A percentile compares a stretch with the other conserved stretches of the same genome.
phyloP scores from a whole-genome alignment of 2,888 invertebrate genomes.

The Drosophila leonis region DNA sequence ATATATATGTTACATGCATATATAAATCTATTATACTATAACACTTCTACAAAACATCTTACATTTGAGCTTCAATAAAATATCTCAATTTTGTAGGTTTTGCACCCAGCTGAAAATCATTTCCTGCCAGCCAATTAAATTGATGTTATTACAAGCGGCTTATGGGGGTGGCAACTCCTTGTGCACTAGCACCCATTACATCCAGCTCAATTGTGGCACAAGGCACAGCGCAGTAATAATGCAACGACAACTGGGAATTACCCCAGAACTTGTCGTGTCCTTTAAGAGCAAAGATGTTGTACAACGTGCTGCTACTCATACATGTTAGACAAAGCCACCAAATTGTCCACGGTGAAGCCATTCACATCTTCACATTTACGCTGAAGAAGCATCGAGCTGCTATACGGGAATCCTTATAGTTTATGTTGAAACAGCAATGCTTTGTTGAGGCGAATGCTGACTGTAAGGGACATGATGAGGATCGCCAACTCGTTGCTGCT shows the following conservation, averaged over 20 bases:
- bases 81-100: not conserved
- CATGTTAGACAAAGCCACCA: not conserved
- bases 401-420: not conserved
- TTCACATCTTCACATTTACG: not conserved
- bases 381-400: not conserved
- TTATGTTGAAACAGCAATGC: not conserved
- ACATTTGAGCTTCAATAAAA: too few species aligned
- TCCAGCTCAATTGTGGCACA: not conserved
- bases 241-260: conserved; percentile 20
- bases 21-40: not conserved
- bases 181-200: not conserved
- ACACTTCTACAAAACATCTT: not conserved
- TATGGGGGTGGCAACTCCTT: not conserved
- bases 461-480: not conserved
- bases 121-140: conserved; percentile 31
- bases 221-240: conserved; percentile 25
- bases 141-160: conserved; percentile 11
- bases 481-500: not conserved
- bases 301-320: not conserved
- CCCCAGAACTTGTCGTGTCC: conserved; percentile 2
- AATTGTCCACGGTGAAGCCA: not conserved
- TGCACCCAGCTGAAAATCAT: not conserved
- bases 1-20: not conserved
- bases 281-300: not conserved
- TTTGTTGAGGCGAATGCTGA: not conserved